These are phyloP conservation scores for Aporophyla nigra DNA, from an alignment of 2,888 invertebrate genomes.

Conservation along the genomic window DNA sequence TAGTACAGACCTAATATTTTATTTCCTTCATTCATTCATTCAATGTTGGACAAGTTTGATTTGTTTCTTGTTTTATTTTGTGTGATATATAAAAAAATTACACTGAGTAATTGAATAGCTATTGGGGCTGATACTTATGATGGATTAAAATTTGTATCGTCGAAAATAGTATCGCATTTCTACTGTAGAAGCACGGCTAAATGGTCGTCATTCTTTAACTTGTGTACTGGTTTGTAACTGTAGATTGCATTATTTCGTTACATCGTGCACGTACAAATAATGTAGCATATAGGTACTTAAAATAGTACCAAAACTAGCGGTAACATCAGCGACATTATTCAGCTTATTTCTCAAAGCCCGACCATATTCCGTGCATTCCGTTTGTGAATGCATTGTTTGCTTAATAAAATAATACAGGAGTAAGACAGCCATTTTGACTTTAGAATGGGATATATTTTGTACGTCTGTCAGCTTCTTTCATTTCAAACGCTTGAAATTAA, in stretches of 20 bases:
- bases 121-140: not conserved
- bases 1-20: constrained; percentile 35
- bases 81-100: not conserved
- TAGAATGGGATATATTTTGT: constrained; percentile 29
- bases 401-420: constrained; percentile 64
- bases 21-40: constrained; percentile 15
- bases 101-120: not conserved
- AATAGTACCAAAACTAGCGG: constrained; percentile 47
- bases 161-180: not conserved
- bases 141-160: not conserved
- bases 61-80: not conserved
- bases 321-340: constrained; percentile 75
- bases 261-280: constrained; percentile 17
- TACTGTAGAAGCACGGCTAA: not conserved
- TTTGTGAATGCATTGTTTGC: constrained; percentile 75
- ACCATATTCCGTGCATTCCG: constrained; percentile 73
- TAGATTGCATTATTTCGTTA: constrained; percentile 29
- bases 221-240: not conserved
- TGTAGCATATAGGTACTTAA: constrained; percentile 21
- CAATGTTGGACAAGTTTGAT: not conserved
- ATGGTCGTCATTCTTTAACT: not conserved
- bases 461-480: not conserved
- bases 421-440: constrained; percentile 28
- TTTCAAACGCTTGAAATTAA: constrained; percentile 1
- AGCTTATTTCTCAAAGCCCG: constrained; percentile 78